Conservation (phyloP, 2,888 invertebrate genomes). For the Aethes cnicana region DNA sequence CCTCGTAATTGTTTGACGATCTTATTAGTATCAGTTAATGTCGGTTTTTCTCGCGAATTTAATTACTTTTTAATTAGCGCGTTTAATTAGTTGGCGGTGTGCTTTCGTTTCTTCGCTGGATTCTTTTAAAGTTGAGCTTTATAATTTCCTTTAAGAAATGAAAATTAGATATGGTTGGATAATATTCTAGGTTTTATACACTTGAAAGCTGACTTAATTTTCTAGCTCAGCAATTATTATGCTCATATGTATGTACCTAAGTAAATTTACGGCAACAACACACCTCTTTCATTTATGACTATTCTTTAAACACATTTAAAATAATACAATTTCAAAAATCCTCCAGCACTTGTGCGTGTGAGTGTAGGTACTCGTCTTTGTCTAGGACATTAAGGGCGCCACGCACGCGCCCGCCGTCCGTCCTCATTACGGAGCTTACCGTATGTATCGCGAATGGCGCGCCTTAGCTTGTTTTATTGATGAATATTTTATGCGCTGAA, state of each 20-base stretch:
- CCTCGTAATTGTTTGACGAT: conserved; percentile 82
- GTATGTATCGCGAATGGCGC: conserved; percentile 63
- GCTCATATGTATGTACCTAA: too few species aligned
- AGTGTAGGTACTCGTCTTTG: neutral
- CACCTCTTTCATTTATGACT: too few species aligned
- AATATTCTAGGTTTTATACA: too few species aligned
- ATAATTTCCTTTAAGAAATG: neutral
- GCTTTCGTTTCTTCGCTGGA: conserved; percentile 47
- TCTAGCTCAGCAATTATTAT: too few species aligned
- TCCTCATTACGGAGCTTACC: conserved; percentile 74
- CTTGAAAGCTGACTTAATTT: too few species aligned
- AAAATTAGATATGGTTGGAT: neutral
- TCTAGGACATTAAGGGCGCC: conserved; percentile 43
- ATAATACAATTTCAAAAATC: too few species aligned
- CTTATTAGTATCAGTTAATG: conserved; percentile 83
- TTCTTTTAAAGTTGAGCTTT: neutral
- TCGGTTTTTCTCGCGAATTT: conserved; percentile 79
- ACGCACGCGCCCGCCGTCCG: conserved; percentile 71
- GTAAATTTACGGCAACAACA: too few species aligned
- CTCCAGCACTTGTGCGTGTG: neutral
- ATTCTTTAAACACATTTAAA: too few species aligned
- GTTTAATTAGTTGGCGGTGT: conserved; percentile 70
- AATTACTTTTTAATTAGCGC: conserved; percentile 79
- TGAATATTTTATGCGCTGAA: conserved; percentile 43
- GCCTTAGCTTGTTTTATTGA: conserved; percentile 73